These are phyloP conservation scores for Xestobium rufovillosum DNA, from an alignment of 2,888 invertebrate species.

Conservation along the genomic window DNA sequence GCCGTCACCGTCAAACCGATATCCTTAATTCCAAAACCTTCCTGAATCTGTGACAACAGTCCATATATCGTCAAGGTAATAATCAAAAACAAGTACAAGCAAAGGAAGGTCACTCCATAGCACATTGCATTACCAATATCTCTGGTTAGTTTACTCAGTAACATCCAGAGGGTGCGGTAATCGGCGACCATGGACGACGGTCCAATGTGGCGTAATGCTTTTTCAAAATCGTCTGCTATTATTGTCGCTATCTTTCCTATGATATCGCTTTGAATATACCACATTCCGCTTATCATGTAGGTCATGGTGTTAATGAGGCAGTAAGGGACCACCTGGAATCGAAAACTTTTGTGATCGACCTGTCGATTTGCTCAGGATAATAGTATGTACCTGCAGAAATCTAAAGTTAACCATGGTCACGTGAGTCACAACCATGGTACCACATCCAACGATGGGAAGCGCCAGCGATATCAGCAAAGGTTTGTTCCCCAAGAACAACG, in stretches of 20 bases:
- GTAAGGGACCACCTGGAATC: slow-evolving; percentile 53
- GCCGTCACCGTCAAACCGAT: slow-evolving; percentile 63
- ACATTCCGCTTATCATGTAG: slow-evolving; percentile 62
- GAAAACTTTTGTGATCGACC: no score
- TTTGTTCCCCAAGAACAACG: slow-evolving; percentile 52
- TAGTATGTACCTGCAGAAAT: slow-evolving; percentile 47
- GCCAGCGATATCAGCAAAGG: slow-evolving; percentile 50
- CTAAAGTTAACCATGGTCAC: slow-evolving; percentile 63
- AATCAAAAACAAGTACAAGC: slow-evolving; percentile 61
- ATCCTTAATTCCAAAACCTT: slow-evolving; percentile 65
- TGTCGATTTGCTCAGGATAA: slow-evolving; percentile 3
- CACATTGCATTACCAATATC: slow-evolving; percentile 61
- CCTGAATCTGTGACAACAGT: slow-evolving; percentile 63
- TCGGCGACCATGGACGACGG: slow-evolving; percentile 62
- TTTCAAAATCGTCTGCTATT: slow-evolving; percentile 62
- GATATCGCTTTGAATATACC: slow-evolving; percentile 60
- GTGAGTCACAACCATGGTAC: slow-evolving; percentile 61
- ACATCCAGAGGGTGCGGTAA: slow-evolving; percentile 63
- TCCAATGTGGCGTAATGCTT: slow-evolving; percentile 59
- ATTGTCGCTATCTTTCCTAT: slow-evolving; percentile 57
- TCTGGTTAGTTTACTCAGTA: slow-evolving; percentile 59
- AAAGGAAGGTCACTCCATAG: slow-evolving; percentile 61
- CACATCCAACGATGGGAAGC: slow-evolving; percentile 54
- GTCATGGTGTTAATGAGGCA: slow-evolving; percentile 62
- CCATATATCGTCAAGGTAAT: slow-evolving; percentile 71